phyloP scores from a whole-genome alignment of 2,797 vertebrate genomes.

The Gallinago solitaria region DNA sequence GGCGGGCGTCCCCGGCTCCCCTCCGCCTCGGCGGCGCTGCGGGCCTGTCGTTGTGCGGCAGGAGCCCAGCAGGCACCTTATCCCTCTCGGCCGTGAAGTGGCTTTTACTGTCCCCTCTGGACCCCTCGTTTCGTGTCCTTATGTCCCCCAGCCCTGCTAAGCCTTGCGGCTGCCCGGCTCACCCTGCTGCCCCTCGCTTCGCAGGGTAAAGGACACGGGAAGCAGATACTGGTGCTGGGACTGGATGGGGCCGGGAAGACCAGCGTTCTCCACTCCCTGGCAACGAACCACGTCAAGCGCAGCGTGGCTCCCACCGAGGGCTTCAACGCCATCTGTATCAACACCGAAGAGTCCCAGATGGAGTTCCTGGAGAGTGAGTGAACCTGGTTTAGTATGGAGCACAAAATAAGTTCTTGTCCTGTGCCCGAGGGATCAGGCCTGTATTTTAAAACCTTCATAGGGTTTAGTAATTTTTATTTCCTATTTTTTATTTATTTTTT shows the following conservation, averaged over 20 bases:
- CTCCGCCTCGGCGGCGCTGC: neutral
- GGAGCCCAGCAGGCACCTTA: neutral
- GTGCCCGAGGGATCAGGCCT: neutral
- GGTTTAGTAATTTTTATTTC: no score
- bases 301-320: slow-evolving; percentile 86
- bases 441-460: fast-evolving
- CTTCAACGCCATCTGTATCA: slow-evolving; percentile 87
- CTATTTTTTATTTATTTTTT: no score
- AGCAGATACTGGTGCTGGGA: slow-evolving; percentile 92
- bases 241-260: slow-evolving; percentile 94
- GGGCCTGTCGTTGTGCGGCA: neutral
- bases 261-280: slow-evolving; percentile 85
- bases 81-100: neutral
- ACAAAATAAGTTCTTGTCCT: neutral
- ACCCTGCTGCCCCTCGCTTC: neutral
- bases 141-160: neutral
- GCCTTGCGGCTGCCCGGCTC: neutral
- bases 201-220: slow-evolving; percentile 67
- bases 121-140: no score
- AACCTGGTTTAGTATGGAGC: neutral
- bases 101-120: neutral
- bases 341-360: slow-evolving; percentile 81
- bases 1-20: neutral
- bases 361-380: slow-evolving; percentile 94
- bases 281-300: slow-evolving; percentile 80